Percentiles rank a stretch among this genome's conserved stretches.
Conservation (phyloP, 2,888 invertebrate species). For the Formica aserva region DNA sequence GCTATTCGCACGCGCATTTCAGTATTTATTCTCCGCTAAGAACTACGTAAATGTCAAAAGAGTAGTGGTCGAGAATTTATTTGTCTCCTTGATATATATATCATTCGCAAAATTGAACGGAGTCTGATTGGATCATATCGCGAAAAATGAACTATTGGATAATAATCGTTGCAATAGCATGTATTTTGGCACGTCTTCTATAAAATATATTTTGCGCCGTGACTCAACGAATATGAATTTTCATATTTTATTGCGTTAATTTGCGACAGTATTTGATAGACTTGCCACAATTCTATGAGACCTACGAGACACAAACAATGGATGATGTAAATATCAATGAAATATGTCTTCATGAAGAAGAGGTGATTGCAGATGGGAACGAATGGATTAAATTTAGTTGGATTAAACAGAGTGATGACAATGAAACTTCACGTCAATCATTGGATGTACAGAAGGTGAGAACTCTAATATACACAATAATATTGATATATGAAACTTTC, state of each 20-base stretch:
- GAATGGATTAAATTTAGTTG: slow-evolving; percentile 23
- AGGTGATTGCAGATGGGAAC: not conserved
- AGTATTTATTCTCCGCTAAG: slow-evolving; percentile 4
- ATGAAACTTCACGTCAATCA: not conserved
- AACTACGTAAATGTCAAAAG: not conserved
- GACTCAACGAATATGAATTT: not conserved
- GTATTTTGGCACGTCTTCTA: slow-evolving; percentile 5
- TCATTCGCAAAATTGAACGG: not conserved
- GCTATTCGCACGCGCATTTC: not conserved
- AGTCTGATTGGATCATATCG: not conserved
- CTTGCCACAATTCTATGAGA: not conserved
- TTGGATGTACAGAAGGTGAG: not conserved
- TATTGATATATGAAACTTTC: not conserved
- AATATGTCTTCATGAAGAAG: not conserved
- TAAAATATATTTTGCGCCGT: slow-evolving; percentile 2
- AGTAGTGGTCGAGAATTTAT: not conserved
- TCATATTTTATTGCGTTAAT: not conserved
- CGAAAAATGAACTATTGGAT: not conserved
- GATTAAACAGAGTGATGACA: not conserved
- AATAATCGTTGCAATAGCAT: no score
- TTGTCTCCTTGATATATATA: not conserved
- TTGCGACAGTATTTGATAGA: not conserved
- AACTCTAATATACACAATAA: not conserved
- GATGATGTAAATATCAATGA: slow-evolving; percentile 35
- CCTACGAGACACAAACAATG: not conserved